These are phyloP conservation scores for Gobionotothen gibberifrons DNA, from an alignment of 2,797 vertebrate species.

Conservation along the genomic window DNA sequence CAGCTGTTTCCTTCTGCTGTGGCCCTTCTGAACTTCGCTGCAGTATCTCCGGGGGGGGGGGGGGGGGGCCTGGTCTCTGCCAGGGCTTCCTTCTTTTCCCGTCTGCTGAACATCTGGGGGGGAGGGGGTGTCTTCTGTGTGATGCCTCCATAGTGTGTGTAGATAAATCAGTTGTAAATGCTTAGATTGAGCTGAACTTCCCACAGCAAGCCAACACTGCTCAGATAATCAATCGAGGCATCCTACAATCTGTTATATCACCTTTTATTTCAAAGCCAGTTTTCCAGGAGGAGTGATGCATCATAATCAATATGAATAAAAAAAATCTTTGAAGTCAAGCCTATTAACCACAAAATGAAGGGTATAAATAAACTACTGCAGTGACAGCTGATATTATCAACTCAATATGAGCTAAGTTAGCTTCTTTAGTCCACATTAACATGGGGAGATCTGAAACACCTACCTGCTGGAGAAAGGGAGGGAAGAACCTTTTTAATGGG, in stretches of 20 bases:
- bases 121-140: constrained; percentile 14
- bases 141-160: constrained; percentile 34
- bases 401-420: constrained; percentile 44
- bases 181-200: constrained; percentile 52
- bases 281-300: constrained; percentile 73
- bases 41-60: constrained; percentile 25
- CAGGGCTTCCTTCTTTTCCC: constrained; percentile 2
- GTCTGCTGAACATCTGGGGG: constrained; percentile 25
- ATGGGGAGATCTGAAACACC: constrained; percentile 70
- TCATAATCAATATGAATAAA: constrained; percentile 78
- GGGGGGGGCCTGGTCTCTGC: constrained; percentile 34
- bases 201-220: constrained; percentile 78
- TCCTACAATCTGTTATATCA: constrained; percentile 84
- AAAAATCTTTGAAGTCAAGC: constrained; percentile 50
- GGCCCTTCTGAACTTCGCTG: constrained; percentile 49
- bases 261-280: constrained; percentile 87
- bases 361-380: constrained; percentile 23
- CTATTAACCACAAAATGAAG: constrained; percentile 47
- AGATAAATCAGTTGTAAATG: constrained; percentile 41
- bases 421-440: constrained; percentile 25
- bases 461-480: constrained; percentile 80
- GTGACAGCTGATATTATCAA: constrained; percentile 37
- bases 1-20: constrained; percentile 52
- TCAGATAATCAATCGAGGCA: constrained; percentile 85
- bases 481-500: constrained; percentile 51